Conservation (phyloP, 2,113 vertebrate species). For the Anseranas semipalmata region DNA sequence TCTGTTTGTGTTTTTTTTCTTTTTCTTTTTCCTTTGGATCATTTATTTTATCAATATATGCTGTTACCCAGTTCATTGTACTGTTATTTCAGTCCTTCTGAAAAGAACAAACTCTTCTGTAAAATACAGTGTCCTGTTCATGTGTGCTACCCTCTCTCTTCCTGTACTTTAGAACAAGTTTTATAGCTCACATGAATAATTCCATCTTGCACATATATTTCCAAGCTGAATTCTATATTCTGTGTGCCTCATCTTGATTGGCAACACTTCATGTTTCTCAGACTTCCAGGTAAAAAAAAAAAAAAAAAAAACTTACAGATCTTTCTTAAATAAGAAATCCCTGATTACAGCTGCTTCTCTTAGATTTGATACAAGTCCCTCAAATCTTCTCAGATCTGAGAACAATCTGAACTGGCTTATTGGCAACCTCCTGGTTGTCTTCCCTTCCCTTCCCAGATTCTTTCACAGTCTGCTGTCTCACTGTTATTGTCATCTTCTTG, state of each 20-base stretch:
- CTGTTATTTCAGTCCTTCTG: not conserved
- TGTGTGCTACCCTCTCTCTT: not conserved
- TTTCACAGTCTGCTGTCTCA: not conserved
- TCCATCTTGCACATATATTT: not conserved
- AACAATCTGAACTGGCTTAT: not conserved
- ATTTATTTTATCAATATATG: not conserved
- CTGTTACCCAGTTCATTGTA: not conserved
- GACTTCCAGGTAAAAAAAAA: not conserved
- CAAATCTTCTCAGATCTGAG: not conserved
- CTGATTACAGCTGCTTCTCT: not conserved
- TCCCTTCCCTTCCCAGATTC: not conserved
- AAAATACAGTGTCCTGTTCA: not conserved
- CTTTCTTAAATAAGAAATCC: not conserved
- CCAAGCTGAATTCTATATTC: not conserved
- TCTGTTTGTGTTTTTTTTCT: not conserved
- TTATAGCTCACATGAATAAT: not conserved
- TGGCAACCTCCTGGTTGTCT: not conserved
- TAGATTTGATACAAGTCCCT: not conserved
- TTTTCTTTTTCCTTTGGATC: not conserved
- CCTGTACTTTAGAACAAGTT: not conserved
- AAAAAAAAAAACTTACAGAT: not conserved
- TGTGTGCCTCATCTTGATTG: accelerated
- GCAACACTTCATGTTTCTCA: not conserved
- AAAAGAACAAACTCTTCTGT: not conserved
- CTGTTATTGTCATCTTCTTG: not conserved